A percentile compares a stretch with the other conserved stretches of the same genome.
These are phyloP conservation scores for Lepidocyrtoides sp. DNA, from an alignment of 2,888 invertebrate genomes.

Conservation along the genomic window DNA sequence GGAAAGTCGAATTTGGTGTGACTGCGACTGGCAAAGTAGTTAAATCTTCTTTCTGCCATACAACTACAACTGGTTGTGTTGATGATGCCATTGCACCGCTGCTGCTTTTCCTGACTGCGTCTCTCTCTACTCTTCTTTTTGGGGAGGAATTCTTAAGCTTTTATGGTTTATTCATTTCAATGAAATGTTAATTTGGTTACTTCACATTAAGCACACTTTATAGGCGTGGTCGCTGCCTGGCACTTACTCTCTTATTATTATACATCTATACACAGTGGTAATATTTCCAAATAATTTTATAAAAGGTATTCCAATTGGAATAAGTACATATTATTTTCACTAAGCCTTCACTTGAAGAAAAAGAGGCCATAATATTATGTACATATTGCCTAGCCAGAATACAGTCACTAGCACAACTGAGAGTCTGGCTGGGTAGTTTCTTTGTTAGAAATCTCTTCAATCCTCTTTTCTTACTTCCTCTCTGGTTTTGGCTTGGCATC, in stretches of 20 bases:
- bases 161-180: conserved; percentile 80
- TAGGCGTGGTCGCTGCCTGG: conserved; percentile 76
- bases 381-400: too few species aligned
- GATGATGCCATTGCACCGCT: background rate
- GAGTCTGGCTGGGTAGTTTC: conserved; percentile 53
- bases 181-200: conserved; percentile 80
- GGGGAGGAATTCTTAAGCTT: conserved; percentile 68
- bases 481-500: conserved; percentile 70
- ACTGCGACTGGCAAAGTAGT: conserved; percentile 37
- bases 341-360: conserved; percentile 35
- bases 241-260: conserved; percentile 45
- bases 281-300: conserved; percentile 42
- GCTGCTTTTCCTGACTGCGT: background rate
- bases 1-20: conserved; percentile 31
- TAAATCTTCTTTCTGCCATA: conserved; percentile 18
- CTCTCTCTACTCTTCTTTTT: background rate
- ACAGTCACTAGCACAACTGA: background rate
- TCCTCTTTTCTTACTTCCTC: conserved; percentile 66
- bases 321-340: conserved; percentile 41
- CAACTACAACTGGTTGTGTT: conserved; percentile 10
- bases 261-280: background rate
- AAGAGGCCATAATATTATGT: too few species aligned
- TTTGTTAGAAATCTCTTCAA: conserved; percentile 72
- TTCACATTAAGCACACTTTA: conserved; percentile 78
- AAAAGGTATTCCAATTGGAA: conserved; percentile 56